Evolutionary conservation across 2,113 vertebrate genomes (phyloP), one percentile per base, ranked within the genome.

Genomic region (Bos javanicus): DNA sequence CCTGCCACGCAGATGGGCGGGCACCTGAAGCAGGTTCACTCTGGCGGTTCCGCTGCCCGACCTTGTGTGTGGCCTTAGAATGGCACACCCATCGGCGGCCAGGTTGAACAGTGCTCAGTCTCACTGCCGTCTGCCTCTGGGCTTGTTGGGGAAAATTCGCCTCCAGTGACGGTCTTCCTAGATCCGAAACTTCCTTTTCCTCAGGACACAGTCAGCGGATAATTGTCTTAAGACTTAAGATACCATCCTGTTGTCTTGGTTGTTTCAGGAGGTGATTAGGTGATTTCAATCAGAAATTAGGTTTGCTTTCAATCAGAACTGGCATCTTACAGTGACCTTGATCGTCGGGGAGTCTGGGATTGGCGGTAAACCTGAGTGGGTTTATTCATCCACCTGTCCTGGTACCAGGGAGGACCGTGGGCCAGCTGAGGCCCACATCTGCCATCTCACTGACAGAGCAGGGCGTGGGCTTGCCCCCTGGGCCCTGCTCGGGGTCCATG

Each of bases 211-310:
- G 23, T 28, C 43, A 33, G 13, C 39, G 30, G 10, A 13, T 26
- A 7, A 36, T 16, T 67, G 39, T 54, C 39, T 71, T n/a, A 83
- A 84, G 52, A 93, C 46, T 85, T 25, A 36, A 80, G 52, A 43
- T 28, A 2, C 30, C 2, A 1, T 67, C 21, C 6, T 50, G 4
- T 74, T 52, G 25, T 43, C 60, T 23, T 50, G 43, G 60, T 59
- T 74, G 60, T 82, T 96, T 88, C 39, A 82, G 46, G 60, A 83
- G 46, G 28, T 59, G 19, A 17, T 74, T 21, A 67, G 95, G 13
- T 57, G 84, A 74, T 43, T 83, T 54, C 43, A 46, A 46, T 46
- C 43, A 46, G 43, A 46, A 46, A 46, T 46, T 46, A 46, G 43
- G 57, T 59, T 21, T 39, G 50, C 43, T 87, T 89, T 59, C 60